Base-by-base conservation (phyloP, 2,888 invertebrate species). In the Lasiommata megera region DNA sequence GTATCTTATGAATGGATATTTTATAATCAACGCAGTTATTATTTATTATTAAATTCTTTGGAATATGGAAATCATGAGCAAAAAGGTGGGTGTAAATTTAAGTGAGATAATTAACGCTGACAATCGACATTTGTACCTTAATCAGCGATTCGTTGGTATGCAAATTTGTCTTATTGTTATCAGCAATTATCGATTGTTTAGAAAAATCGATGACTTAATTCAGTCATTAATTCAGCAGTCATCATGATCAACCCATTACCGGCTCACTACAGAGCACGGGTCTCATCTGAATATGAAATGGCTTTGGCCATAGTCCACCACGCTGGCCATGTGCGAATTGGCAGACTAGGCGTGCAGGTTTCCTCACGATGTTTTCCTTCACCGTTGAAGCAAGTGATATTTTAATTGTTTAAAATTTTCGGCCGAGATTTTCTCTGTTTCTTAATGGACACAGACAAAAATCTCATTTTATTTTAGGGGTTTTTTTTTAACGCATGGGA, bases 1-100 rank as follows among this genome's bases (percentile, higher is more conserved):
- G 50, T 37, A 50, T 50, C 28, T 50, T 48, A 48, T 37, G 48
- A 37, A 48, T 48, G 48, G 48, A 37, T 23, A 12, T 23, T 48
- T 37, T 9, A 23, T 37, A 37, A 23, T 23, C 14, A 36, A 37
- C 17, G 3, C 3, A 16, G 46, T 46, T 31, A 46, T 46, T 16
- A 44, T 14, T 44, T 44, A 29, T 44, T 29, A 44, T 29, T 44
- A 9, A 43, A 23, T 7, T 41, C 18, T 28, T 12, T 12, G 5
- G 18, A 18, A 41, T 18, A 3, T 28, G 9, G 11, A 47, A 17
- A 31, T 16, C 14, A 46, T 23, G 29, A 5, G 44, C 16, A 31
- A 46, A 46, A 46, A 31, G 11, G 1, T 44, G 9, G 28, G 8
- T 28, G 12, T 28, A 3, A 28, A n/a, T 41, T 41, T 8, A 44